These are phyloP conservation scores for Eilema sororculum DNA, from an alignment of 2,888 invertebrate species.

Conservation along the genomic window DNA sequence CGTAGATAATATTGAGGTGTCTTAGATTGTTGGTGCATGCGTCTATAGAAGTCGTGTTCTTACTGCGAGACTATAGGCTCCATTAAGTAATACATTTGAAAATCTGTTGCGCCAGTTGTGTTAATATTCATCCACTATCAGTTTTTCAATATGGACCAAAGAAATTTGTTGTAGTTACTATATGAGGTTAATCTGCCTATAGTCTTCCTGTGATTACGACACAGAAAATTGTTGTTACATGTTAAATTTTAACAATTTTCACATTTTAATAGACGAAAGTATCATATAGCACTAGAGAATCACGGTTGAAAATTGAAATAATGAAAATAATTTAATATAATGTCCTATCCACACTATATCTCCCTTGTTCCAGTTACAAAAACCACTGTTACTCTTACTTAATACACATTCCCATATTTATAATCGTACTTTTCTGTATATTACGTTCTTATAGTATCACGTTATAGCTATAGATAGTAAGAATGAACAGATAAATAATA, in stretches of 20 bases:
- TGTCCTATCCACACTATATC: constrained; percentile 16
- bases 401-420: constrained; percentile 74
- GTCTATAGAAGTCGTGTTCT: constrained; percentile 63
- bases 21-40: constrained; percentile 84
- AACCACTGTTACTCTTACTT: constrained; percentile 43
- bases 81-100: constrained; percentile 36
- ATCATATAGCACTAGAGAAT: constrained; percentile 58
- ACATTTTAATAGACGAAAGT: constrained; percentile 61
- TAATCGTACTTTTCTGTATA: constrained; percentile 72
- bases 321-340: constrained; percentile 22
- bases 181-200: constrained; percentile 46
- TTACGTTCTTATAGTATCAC: constrained; percentile 63
- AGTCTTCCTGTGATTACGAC: constrained; percentile 58
- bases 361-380: constrained; percentile 34
- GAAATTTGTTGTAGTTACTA: constrained; percentile 59
- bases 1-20: constrained; percentile 79
- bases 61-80: constrained; percentile 58
- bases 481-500: constrained; percentile 54
- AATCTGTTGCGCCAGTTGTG: constrained; percentile 28
- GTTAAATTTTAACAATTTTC: constrained; percentile 78
- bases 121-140: constrained; percentile 44
- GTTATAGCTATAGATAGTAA: constrained; percentile 63
- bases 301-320: constrained; percentile 45
- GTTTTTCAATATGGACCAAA: constrained; percentile 68
- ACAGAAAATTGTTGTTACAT: constrained; percentile 77